Evolutionary conservation across 2,113 vertebrate genomes (phyloP).

Genomic region (Ageneiosus marmoratus): DNA sequence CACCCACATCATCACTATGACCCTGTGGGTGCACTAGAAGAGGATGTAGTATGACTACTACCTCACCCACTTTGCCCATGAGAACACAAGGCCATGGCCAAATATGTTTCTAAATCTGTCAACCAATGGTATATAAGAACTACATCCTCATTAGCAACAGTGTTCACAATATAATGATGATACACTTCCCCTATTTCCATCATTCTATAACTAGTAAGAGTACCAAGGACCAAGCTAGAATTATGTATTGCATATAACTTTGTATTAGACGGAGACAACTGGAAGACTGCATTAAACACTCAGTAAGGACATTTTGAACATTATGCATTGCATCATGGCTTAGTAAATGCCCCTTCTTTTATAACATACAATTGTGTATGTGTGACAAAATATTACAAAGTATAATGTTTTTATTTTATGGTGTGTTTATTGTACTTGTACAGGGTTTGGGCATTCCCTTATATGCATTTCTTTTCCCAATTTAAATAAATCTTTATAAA

Average conservation of each 20-base stretch:
- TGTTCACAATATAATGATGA: neutral
- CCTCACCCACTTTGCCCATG: neutral
- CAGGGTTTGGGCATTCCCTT: neutral
- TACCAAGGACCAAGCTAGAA: neutral
- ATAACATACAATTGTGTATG: neutral
- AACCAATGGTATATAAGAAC: neutral
- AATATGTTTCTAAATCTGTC: neutral
- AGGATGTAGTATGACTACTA: neutral
- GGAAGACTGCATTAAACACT: neutral
- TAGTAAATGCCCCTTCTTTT: neutral
- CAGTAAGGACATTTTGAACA: neutral
- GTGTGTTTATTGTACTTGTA: neutral
- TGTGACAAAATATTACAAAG: neutral
- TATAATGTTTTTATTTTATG: neutral
- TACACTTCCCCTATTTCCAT: neutral
- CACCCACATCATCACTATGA: neutral
- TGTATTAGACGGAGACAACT: neutral
- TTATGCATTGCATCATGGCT: neutral
- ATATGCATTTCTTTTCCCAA: slow-evolving; percentile 24
- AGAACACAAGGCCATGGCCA: neutral
- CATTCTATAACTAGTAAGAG: neutral
- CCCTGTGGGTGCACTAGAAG: neutral
- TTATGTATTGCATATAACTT: neutral
- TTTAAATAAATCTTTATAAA: slow-evolving; percentile 54
- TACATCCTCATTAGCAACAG: neutral